Evolutionary conservation across 2,888 invertebrate genomes (phyloP).

Genomic region (Magallana nippona): DNA sequence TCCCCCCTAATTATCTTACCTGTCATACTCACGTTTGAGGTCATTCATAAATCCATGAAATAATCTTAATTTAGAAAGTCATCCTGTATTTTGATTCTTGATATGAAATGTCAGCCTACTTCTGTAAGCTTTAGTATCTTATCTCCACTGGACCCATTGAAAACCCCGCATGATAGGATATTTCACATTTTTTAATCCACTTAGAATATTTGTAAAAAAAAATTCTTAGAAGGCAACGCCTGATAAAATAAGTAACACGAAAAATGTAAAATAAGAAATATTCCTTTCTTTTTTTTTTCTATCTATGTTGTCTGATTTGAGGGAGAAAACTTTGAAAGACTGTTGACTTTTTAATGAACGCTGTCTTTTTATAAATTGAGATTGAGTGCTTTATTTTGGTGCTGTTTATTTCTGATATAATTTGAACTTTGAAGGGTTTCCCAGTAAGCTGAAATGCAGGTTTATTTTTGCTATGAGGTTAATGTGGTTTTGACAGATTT

Average conservation of each 20-base stretch:
- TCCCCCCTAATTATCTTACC: slow-evolving; percentile 30
- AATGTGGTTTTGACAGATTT: slow-evolving; percentile 17
- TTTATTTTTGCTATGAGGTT: neutral
- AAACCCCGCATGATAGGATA: neutral
- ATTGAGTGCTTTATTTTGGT: slow-evolving; percentile 12
- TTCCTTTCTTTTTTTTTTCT: neutral
- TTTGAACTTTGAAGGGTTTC: neutral
- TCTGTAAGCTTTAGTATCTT: neutral
- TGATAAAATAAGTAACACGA: slow-evolving; percentile 12
- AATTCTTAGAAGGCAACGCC: slow-evolving; percentile 18
- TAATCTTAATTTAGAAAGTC: neutral
- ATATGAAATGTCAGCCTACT: neutral
- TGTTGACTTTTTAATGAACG: too few relatives aligned
- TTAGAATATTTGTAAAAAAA: slow-evolving; percentile 13
- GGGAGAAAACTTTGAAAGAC: neutral
- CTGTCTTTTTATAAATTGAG: neutral
- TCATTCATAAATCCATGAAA: too few relatives aligned
- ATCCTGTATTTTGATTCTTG: slow-evolving; percentile 17
- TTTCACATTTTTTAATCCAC: slow-evolving; percentile 32
- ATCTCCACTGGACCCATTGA: neutral
- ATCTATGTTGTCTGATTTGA: neutral
- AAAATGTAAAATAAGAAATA: neutral
- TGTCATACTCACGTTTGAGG: neutral
- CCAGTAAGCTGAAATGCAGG: neutral
- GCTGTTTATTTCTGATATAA: slow-evolving; percentile 13